These are phyloP conservation scores for Spea bombifrons DNA, from an alignment of 2,113 vertebrate species.

Conservation along the genomic window DNA sequence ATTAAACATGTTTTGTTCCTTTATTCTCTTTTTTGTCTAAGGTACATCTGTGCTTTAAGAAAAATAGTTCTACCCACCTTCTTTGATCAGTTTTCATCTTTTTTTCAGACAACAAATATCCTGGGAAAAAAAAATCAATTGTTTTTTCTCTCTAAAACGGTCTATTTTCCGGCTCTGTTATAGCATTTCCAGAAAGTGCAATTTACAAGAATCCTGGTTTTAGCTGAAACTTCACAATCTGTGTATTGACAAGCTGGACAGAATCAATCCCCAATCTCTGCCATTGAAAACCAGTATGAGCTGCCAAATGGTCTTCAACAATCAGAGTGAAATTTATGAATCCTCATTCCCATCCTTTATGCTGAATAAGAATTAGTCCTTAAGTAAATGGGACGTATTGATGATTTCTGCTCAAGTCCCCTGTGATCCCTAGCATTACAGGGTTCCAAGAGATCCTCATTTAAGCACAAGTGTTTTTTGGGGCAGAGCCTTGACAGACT, in stretches of 20 bases:
- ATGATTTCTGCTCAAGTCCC: too few relatives aligned
- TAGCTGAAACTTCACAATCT: conserved; percentile 33
- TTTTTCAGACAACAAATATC: conserved; percentile 10
- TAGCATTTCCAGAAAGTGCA: conserved; percentile 29
- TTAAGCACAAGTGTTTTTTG: too few relatives aligned
- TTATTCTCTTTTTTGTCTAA: too few relatives aligned
- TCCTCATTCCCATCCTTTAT: background rate
- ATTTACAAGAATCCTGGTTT: conserved; percentile 25
- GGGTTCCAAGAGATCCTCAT: too few relatives aligned
- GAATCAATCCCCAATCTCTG: conserved; percentile 10
- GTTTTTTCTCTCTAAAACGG: conserved; percentile 10
- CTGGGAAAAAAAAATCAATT: conserved; percentile 16
- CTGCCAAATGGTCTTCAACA: background rate
- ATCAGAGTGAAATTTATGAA: background rate
- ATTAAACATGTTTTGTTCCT: too few relatives aligned
- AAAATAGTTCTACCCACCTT: too few relatives aligned
- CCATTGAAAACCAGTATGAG: background rate
- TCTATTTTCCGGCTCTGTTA: conserved; percentile 6
- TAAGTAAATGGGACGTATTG: too few relatives aligned
- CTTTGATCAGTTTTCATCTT: background rate
- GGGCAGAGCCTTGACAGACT: too few relatives aligned
- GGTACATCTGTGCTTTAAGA: too few relatives aligned
- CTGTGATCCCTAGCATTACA: too few relatives aligned
- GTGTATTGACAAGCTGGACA: conserved; percentile 17
- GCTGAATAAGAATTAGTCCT: too few relatives aligned